Evolutionary conservation across 2,113 vertebrate species (phyloP).

Genomic region (Romanogobio albipinnatus): DNA sequence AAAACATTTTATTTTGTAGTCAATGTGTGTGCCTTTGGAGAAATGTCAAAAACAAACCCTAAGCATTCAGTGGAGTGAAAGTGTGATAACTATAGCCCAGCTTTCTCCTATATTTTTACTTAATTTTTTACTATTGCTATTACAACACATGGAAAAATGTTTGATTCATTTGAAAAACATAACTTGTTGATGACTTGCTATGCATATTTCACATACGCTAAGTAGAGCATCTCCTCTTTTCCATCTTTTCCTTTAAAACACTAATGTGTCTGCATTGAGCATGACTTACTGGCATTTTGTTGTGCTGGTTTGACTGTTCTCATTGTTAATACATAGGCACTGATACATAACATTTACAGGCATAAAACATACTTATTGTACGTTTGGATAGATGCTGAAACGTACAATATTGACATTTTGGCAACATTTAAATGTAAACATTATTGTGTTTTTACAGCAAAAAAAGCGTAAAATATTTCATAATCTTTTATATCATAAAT

Average conservation of each 20-base stretch:
- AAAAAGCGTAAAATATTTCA: too few species aligned
- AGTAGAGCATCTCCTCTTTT: not conserved
- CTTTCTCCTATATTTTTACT: not conserved
- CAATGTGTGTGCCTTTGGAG: not conserved
- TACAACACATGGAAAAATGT: not conserved
- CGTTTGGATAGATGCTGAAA: too few species aligned
- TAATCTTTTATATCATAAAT: too few species aligned
- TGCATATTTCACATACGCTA: not conserved
- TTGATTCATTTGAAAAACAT: conserved; percentile 1
- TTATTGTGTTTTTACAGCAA: too few species aligned
- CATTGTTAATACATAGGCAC: too few species aligned
- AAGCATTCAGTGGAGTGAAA: not conserved
- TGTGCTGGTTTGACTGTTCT: conserved; percentile 66
- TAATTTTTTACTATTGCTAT: conserved; percentile 12
- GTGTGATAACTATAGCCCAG: not conserved
- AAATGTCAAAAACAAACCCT: not conserved
- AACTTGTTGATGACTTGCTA: not conserved
- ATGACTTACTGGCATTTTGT: conserved; percentile 74
- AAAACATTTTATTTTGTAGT: not conserved
- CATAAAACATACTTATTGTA: too few species aligned
- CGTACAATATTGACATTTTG: too few species aligned
- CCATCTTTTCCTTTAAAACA: conserved; percentile 51
- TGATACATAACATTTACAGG: too few species aligned
- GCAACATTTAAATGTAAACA: too few species aligned
- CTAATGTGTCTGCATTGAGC: conserved; percentile 34